Conservation (phyloP, 2,888 invertebrate species). For the Drosophila tanythrix region DNA sequence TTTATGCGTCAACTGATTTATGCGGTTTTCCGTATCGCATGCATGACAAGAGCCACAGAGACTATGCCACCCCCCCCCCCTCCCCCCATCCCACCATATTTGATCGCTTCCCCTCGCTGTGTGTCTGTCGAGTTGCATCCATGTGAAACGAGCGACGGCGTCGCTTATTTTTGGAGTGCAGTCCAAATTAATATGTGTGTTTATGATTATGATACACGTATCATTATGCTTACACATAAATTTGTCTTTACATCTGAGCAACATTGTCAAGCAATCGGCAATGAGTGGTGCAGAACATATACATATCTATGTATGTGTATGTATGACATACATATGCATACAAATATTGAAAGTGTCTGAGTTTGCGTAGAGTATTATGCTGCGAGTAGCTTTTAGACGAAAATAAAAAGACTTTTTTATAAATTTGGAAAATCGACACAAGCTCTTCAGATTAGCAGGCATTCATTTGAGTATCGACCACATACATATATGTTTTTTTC, state of each 20-base stretch:
- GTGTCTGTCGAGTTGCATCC: slow-evolving; percentile 65
- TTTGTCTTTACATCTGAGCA: slow-evolving; percentile 50
- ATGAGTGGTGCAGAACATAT: slow-evolving; percentile 10
- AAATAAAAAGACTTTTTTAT: background rate
- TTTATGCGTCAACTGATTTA: slow-evolving; percentile 81
- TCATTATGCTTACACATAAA: slow-evolving; percentile 58
- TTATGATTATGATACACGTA: slow-evolving; percentile 78
- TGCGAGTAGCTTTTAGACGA: background rate
- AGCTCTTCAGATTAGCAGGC: background rate
- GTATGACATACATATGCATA: background rate
- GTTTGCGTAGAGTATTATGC: background rate
- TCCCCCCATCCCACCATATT: background rate
- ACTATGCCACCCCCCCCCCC: background rate
- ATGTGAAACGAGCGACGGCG: slow-evolving; percentile 69
- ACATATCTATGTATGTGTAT: slow-evolving; percentile 3
- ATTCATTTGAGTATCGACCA: background rate
- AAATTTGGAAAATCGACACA: background rate
- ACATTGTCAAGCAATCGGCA: slow-evolving; percentile 44
- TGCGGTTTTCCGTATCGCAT: slow-evolving; percentile 70
- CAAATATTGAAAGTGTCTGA: background rate
- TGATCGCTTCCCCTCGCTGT: slow-evolving; percentile 1
- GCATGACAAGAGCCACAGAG: slow-evolving; percentile 57
- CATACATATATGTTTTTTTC: background rate
- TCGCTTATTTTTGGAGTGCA: slow-evolving; percentile 74
- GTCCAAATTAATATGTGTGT: slow-evolving; percentile 79